Percentiles rank a stretch among this genome's conserved stretches.
These are phyloP conservation scores for Arrhopalites spinosus DNA, from an alignment of 2,888 invertebrate genomes.

Conservation along the genomic window DNA sequence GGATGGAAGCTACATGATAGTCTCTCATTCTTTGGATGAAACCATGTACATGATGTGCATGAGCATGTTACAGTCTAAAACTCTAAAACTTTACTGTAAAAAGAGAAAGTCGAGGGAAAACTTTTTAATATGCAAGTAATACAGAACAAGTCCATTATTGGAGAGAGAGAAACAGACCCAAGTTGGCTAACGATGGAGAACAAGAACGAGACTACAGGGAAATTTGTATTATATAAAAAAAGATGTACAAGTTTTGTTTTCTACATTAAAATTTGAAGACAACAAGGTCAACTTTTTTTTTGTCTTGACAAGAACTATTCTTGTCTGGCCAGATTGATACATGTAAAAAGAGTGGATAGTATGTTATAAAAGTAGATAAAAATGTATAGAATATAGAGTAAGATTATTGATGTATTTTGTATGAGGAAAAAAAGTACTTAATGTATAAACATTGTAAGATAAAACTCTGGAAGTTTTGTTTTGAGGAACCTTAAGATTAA, in stretches of 20 bases:
- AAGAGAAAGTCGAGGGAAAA: background rate
- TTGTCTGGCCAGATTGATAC: too few species aligned
- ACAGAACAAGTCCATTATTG: slow-evolving; percentile 7
- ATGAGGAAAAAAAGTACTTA: too few species aligned
- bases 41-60: background rate
- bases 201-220: background rate
- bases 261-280: background rate
- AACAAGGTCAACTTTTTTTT: background rate
- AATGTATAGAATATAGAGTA: too few species aligned
- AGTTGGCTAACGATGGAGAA: background rate
- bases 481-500: background rate
- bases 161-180: background rate
- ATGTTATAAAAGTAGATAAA: too few species aligned
- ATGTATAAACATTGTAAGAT: background rate
- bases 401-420: too few species aligned
- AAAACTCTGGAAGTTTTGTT: background rate
- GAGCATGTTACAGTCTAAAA: background rate
- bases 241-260: background rate
- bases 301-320: background rate
- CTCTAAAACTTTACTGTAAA: background rate
- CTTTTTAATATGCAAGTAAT: slow-evolving; percentile 15
- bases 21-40: background rate
- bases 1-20: background rate
- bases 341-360: too few species aligned
- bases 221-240: background rate